Conservation (phyloP, 2,797 vertebrate genomes). For the Lemur catta region DNA sequence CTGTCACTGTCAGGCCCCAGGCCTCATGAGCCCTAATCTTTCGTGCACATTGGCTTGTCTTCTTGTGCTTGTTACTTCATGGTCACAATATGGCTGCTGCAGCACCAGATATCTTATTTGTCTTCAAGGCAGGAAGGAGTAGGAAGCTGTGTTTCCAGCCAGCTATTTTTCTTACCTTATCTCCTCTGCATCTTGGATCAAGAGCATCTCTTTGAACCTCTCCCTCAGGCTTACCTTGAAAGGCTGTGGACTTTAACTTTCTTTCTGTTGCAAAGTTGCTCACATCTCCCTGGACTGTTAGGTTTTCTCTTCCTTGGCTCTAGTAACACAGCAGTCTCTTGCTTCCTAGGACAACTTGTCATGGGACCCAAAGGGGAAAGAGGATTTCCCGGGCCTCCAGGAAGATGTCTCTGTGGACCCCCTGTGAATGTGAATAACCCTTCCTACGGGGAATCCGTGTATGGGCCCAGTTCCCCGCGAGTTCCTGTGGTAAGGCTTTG, state of each 20-base stretch:
- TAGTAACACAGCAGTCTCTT: constrained; percentile 52
- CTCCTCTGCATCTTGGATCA: background rate
- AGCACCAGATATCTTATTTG: background rate
- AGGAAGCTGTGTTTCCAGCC: background rate
- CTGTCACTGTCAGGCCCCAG: background rate
- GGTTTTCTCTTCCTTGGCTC: constrained; percentile 15
- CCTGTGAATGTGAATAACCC: constrained; percentile 86
- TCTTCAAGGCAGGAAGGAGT: background rate
- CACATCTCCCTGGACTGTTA: background rate
- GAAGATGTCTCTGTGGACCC: constrained; percentile 92
- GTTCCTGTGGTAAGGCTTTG: constrained; percentile 92
- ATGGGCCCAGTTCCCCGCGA: constrained; percentile 87
- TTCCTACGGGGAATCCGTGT: constrained; percentile 84
- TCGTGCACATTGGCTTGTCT: background rate
- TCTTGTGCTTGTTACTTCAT: background rate
- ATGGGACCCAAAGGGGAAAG: constrained; percentile 94
- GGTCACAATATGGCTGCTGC: background rate
- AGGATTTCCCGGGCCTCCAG: constrained; percentile 92
- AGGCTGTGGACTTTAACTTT: background rate
- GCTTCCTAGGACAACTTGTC: constrained; percentile 88
- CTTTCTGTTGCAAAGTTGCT: background rate
- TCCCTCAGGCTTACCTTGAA: background rate
- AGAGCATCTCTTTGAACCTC: constrained; percentile 28
- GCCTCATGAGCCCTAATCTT: background rate
- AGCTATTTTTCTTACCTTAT: background rate